Percentiles rank a stretch among this genome's conserved stretches.
These are phyloP conservation scores for Epinephelus awoara DNA, from an alignment of 2,797 vertebrate genomes.

Conservation along the genomic window DNA sequence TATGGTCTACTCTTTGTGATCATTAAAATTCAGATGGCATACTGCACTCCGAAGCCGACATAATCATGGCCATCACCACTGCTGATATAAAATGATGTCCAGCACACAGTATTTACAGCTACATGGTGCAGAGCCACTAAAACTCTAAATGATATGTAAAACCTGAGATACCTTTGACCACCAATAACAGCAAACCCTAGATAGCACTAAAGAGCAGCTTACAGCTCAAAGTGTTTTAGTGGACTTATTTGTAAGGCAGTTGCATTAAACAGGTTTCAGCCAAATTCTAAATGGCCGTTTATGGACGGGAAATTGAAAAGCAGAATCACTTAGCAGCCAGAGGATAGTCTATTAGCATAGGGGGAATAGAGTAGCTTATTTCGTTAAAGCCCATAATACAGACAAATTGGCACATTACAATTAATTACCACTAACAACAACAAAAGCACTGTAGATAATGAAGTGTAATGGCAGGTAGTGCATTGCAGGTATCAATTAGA, in stretches of 20 bases:
- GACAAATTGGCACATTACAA: conserved; percentile 78
- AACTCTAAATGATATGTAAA: conserved; percentile 8
- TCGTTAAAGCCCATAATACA: conserved; percentile 74
- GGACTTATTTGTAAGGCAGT: conserved; percentile 34
- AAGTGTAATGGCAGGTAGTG: conserved; percentile 72
- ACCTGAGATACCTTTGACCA: conserved; percentile 14
- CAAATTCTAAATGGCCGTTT: conserved; percentile 64
- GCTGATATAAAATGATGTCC: background rate
- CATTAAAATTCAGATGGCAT: too few relatives aligned
- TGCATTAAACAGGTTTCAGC: conserved; percentile 53
- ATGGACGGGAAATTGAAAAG: conserved; percentile 72
- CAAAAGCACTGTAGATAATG: conserved; percentile 74
- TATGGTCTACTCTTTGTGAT: too few relatives aligned
- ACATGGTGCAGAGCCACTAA: conserved; percentile 8
- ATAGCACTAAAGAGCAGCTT: conserved; percentile 27
- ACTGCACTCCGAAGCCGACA: too few relatives aligned
- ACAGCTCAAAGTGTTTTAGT: conserved; percentile 24
- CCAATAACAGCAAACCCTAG: background rate
- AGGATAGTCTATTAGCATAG: conserved; percentile 72
- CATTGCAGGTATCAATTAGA: conserved; percentile 74
- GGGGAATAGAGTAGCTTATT: conserved; percentile 67
- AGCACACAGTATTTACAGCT: background rate
- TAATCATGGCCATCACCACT: background rate
- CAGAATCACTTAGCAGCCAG: conserved; percentile 66
- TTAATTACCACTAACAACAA: conserved; percentile 77